These are phyloP conservation scores for Atherix ibis DNA, from an alignment of 2,888 invertebrate species.

Conservation along the genomic window DNA sequence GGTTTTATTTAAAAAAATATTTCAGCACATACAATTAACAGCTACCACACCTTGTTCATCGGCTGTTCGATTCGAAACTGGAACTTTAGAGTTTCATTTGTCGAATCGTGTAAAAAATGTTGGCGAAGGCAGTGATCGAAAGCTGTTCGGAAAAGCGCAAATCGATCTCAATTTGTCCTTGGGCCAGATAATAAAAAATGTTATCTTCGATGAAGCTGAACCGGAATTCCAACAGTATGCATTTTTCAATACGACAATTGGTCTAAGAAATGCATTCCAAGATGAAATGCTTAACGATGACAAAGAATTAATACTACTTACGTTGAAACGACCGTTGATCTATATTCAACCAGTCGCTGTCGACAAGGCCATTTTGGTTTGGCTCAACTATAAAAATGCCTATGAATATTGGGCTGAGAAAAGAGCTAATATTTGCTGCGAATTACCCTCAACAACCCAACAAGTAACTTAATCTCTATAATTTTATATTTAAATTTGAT, in stretches of 20 bases:
- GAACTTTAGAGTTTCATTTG: conserved; percentile 79
- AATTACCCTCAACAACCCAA: conserved; percentile 49
- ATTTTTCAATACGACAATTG: conserved; percentile 91
- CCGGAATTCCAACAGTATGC: conserved; percentile 96
- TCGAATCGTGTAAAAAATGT: conserved; percentile 90
- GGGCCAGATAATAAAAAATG: conserved; percentile 86
- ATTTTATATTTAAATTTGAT: conserved; percentile 18
- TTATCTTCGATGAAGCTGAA: conserved; percentile 93
- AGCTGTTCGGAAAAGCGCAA: conserved; percentile 67
- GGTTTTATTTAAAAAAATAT: conserved; percentile 12
- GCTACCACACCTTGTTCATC: conserved; percentile 96
- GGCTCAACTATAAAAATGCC: conserved; percentile 98
- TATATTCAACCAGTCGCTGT: conserved; percentile 95
- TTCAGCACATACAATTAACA: conserved; percentile 80
- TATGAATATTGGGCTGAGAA: conserved; percentile 99
- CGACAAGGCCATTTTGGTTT: conserved; percentile 94
- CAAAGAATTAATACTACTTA: conserved; percentile 79
- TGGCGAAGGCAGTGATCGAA: conserved; percentile 43
- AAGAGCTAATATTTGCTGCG: conserved; percentile 75
- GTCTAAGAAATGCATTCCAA: conserved; percentile 68
- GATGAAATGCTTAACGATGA: conserved; percentile 82
- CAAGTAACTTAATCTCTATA: conserved; percentile 33
- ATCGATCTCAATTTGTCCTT: conserved; percentile 87
- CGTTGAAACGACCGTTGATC: conserved; percentile 80
- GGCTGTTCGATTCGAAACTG: conserved; percentile 91